Conservation (phyloP, 1,140 invertebrate genomes). For the Papilio xuthus region DNA sequence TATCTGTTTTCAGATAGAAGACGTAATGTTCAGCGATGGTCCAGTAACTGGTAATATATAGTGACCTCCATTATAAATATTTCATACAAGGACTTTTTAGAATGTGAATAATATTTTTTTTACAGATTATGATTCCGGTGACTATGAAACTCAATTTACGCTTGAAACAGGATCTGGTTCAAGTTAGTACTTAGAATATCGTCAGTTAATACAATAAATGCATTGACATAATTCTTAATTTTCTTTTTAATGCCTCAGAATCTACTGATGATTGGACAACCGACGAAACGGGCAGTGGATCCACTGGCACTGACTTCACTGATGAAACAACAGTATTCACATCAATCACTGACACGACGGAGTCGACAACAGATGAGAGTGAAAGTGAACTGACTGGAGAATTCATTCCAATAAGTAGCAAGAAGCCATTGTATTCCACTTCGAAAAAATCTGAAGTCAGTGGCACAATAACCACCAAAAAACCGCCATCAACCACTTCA, state of each 20-base stretch:
- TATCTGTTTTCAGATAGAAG: conserved; percentile 74
- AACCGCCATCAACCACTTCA: neutral
- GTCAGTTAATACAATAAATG: neutral
- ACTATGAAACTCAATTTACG: conserved; percentile 32
- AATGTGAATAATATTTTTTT: neutral
- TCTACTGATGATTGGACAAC: conserved; percentile 13
- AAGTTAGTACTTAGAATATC: neutral
- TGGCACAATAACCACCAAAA: neutral
- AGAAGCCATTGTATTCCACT: neutral
- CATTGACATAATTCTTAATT: neutral
- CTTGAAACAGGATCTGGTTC: conserved; percentile 39
- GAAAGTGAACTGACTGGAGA: conserved; percentile 16
- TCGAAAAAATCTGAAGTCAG: neutral
- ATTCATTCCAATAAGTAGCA: conserved; percentile 11
- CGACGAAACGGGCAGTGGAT: conserved; percentile 19
- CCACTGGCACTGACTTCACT: neutral
- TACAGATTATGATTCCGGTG: conserved; percentile 37
- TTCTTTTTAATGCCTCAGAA: neutral
- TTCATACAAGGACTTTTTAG: neutral
- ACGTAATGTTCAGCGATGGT: conserved; percentile 85
- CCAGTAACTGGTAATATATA: conserved; percentile 56
- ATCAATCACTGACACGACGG: conserved; percentile 37
- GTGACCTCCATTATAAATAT: neutral
- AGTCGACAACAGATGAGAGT: conserved; percentile 34
- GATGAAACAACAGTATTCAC: conserved; percentile 34